Evolutionary conservation across 2,888 invertebrate genomes (phyloP).

Genomic region (Myathropa florea): DNA sequence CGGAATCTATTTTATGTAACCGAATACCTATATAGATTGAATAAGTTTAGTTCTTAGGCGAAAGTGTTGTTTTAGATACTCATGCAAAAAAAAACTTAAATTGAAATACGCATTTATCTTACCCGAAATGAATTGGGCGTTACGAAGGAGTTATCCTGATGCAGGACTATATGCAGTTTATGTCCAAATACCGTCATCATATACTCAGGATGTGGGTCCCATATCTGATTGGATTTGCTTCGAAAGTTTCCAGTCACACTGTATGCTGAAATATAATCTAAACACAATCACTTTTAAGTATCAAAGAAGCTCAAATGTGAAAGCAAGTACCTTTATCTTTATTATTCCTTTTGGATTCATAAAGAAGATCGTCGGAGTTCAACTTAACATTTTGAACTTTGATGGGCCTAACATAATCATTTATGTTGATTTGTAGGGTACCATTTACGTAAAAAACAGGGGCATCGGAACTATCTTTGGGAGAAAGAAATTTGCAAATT

Average conservation of each 20-base stretch:
- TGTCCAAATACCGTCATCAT: slow-evolving; percentile 85
- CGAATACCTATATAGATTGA: too few relatives aligned
- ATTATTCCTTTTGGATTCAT: slow-evolving; percentile 80
- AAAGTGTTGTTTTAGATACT: background rate
- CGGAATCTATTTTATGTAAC: too few relatives aligned
- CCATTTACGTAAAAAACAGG: slow-evolving; percentile 73
- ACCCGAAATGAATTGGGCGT: slow-evolving; percentile 77
- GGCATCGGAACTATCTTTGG: slow-evolving; percentile 72
- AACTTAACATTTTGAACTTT: slow-evolving; percentile 83
- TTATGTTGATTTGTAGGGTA: slow-evolving; percentile 74
- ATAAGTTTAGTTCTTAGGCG: too few relatives aligned
- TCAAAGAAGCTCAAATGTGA: slow-evolving; percentile 50
- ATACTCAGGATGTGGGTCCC: slow-evolving; percentile 89
- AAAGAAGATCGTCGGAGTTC: slow-evolving; percentile 83
- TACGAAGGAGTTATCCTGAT: slow-evolving; percentile 79
- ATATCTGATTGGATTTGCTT: slow-evolving; percentile 83
- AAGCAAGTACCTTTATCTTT: slow-evolving; percentile 72
- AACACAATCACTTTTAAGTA: slow-evolving; percentile 71
- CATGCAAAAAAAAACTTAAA: background rate
- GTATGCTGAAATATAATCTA: slow-evolving; percentile 78
- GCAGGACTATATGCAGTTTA: slow-evolving; percentile 77
- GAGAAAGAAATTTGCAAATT: background rate
- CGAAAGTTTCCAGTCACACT: slow-evolving; percentile 86
- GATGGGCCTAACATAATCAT: slow-evolving; percentile 83
- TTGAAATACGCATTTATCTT: slow-evolving; percentile 51